Conservation (phyloP, 2,113 vertebrate genomes). For the Junco hyemalis region DNA sequence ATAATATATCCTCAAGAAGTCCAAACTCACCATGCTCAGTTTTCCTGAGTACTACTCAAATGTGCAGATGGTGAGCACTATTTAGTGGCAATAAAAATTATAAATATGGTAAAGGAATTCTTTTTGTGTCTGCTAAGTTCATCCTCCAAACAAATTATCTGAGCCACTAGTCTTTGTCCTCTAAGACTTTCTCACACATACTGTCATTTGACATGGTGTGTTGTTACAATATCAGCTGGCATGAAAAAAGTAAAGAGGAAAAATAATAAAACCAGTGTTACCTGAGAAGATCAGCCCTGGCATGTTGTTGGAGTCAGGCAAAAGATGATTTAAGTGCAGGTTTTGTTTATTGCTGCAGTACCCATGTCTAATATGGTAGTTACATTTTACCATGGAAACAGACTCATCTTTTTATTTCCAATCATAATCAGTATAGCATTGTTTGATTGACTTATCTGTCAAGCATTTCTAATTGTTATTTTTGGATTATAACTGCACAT, state of each 20-base stretch:
- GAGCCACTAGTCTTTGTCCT: background rate
- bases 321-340: background rate
- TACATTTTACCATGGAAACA: slow-evolving; percentile 36
- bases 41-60: background rate
- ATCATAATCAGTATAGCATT: background rate
- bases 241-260: background rate
- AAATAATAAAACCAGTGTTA: background rate
- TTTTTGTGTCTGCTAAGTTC: background rate
- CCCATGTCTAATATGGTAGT: background rate
- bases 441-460: background rate
- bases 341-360: background rate
- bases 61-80: background rate
- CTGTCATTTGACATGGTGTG: background rate
- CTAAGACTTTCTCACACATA: background rate
- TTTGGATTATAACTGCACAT: background rate
- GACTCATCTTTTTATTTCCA: background rate
- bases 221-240: background rate
- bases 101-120: background rate
- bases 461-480: background rate
- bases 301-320: background rate
- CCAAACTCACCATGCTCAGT: background rate
- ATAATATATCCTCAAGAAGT: background rate
- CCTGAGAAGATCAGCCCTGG: background rate
- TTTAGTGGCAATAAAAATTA: background rate
- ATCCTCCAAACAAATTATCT: background rate